These are phyloP conservation scores for Oenanthe melanoleuca DNA, from an alignment of 2,113 vertebrate genomes.

Conservation along the genomic window DNA sequence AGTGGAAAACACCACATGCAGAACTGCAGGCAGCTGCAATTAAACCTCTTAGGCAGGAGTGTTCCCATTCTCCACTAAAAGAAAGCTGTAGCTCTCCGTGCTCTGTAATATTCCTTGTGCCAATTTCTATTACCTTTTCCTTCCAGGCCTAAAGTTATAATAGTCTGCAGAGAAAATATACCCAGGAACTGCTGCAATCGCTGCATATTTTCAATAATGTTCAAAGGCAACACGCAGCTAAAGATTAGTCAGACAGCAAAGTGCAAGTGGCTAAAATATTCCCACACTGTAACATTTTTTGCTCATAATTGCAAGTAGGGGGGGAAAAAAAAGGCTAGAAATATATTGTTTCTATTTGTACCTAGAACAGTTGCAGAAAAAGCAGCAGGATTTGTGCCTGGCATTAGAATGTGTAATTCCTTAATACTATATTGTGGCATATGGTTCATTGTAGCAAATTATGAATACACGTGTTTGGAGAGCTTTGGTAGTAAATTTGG, in stretches of 20 bases:
- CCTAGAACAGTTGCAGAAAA: constrained; percentile 66
- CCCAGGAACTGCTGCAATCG: not conserved
- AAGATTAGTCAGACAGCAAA: constrained; percentile 60
- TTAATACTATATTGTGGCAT: constrained; percentile 72
- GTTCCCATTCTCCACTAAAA: not conserved
- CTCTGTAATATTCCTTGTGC: constrained; percentile 5
- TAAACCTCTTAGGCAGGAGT: constrained; percentile 10
- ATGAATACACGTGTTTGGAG: constrained; percentile 74
- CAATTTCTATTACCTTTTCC: constrained; percentile 50
- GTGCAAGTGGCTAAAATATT: constrained; percentile 76
- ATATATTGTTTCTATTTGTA: constrained; percentile 79
- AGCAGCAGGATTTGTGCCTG: constrained; percentile 63
- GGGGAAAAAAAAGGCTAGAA: constrained; percentile 62
- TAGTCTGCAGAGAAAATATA: constrained; percentile 24
- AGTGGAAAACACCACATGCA: constrained; percentile 4
- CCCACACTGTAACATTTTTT: constrained; percentile 59
- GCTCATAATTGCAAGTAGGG: constrained; percentile 70
- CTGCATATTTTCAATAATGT: constrained; percentile 2
- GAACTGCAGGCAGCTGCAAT: constrained; percentile 19
- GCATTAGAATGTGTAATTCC: constrained; percentile 72
- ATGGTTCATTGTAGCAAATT: constrained; percentile 72
- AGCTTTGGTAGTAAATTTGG: constrained; percentile 75
- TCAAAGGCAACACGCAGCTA: constrained; percentile 50
- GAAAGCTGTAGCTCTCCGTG: not conserved
- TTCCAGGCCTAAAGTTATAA: constrained; percentile 63